Evolutionary conservation across 2,113 vertebrate genomes (phyloP).

Genomic region (Leuciscus idus): DNA sequence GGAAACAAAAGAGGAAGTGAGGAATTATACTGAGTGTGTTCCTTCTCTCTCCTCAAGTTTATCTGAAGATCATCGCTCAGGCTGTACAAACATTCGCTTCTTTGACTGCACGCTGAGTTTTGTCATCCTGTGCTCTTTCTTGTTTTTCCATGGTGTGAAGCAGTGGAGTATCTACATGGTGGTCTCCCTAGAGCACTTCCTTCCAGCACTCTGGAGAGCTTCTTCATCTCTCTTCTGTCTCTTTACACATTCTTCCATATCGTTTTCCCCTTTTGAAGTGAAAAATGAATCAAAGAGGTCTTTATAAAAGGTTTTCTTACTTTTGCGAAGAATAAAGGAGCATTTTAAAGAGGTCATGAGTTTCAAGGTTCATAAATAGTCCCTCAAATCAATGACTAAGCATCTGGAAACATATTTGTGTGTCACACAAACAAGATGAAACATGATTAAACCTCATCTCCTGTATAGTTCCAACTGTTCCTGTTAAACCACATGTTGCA

Average conservation of each 20-base stretch:
- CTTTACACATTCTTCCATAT: slow-evolving; percentile 20
- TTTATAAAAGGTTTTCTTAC: background rate
- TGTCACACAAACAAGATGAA: slow-evolving; percentile 8
- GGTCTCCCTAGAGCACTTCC: slow-evolving; percentile 27
- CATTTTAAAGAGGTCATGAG: slow-evolving; percentile 21
- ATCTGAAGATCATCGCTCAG: slow-evolving; percentile 28
- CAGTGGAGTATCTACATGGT: slow-evolving; percentile 26
- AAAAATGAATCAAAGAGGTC: slow-evolving; percentile 19
- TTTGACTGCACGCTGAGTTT: slow-evolving; percentile 38
- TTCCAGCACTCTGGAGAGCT: slow-evolving; percentile 26
- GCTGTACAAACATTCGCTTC: slow-evolving; percentile 53
- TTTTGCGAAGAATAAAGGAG: background rate
- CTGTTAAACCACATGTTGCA: background rate
- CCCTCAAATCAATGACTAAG: background rate
- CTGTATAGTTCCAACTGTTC: background rate
- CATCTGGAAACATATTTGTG: background rate
- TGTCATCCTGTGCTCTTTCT: slow-evolving; percentile 29
- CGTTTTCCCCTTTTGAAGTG: slow-evolving; percentile 35
- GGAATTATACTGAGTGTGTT: slow-evolving; percentile 14
- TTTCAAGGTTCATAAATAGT: slow-evolving; percentile 4
- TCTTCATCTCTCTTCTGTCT: slow-evolving; percentile 30
- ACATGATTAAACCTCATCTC: background rate
- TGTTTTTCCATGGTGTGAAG: slow-evolving; percentile 39
- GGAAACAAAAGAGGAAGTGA: slow-evolving; percentile 45
- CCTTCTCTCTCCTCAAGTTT: slow-evolving; percentile 38